A percentile compares a stretch with the other conserved stretches of the same genome.
phyloP scores from a whole-genome alignment of 2,797 vertebrate genomes.

The Micromesistius poutassou region DNA sequence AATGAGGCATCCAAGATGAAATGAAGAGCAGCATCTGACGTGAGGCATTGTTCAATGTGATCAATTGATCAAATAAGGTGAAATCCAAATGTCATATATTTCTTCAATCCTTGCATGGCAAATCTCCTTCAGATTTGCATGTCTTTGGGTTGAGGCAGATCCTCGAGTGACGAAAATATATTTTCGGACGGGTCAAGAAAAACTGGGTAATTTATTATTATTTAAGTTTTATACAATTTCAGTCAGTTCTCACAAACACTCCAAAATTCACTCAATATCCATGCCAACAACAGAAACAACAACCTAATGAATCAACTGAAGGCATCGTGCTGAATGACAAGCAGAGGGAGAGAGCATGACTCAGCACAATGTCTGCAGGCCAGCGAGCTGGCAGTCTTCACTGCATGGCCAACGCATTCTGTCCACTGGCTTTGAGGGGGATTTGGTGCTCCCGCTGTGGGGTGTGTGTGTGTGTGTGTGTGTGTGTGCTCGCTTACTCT shows the following conservation, averaged over 20 bases:
- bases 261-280: neutral
- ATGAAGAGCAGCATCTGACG: neutral
- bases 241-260: neutral
- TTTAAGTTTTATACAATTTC: neutral
- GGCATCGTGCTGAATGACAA: no score
- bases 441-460: conserved; percentile 44
- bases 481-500: conserved; percentile 1
- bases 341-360: no score
- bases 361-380: no score
- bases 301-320: no score
- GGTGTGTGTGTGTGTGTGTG: no score
- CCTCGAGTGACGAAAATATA: no score
- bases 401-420: conserved; percentile 58
- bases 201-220: no score
- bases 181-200: neutral
- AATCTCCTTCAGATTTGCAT: neutral
- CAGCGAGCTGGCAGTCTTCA: conserved; percentile 19
- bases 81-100: neutral
- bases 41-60: neutral
- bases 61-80: neutral
- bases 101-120: neutral
- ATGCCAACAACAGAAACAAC: neutral
- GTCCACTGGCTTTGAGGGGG: conserved; percentile 53
- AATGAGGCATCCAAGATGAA: neutral
- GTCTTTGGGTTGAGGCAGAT: neutral